Base-by-base conservation (phyloP, 2,797 vertebrate species). In the Neosilurus hyrtlii region DNA sequence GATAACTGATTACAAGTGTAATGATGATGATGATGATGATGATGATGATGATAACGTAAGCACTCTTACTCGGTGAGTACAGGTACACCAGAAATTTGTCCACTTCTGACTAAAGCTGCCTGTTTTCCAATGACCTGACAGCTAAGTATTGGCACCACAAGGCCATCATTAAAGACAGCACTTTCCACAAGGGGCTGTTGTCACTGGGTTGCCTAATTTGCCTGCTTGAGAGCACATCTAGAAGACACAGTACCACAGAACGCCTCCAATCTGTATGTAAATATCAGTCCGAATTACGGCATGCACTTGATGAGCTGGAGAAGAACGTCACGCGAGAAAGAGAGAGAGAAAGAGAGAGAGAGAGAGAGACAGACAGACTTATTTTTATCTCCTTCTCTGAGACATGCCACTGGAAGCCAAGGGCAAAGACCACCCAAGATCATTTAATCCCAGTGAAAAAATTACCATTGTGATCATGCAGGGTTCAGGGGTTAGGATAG, bases 261-360 rank as follows among this genome's bases (percentile, higher is more conserved):
- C 37, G 80, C 49, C 24, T 86, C 83, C 86, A 83, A 87, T 90
- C 86, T 88, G 82, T 87, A 90, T 89, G 88, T 84, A 88, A 86
- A 89, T 90, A 88, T 89, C 78, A 77, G 65, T 15, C 16, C 74
- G 84, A 61, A 87, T 86, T 88, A 88, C 62, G 76, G 66, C 65
- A 70, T 72, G 79, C 84, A 85, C 82, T 88, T 87, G 56, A 85
- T 80, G 77, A 85, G 86, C 75, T 82, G 66, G 76, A 86, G 84
- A 79, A 77, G 77, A 84, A 86, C 74, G 74, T 51, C n/a, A n/a
- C n/a, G n/a, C n/a, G 30, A 30, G 30, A 30, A 2, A 30, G 30
- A 30, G 30, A 30, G 30, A 30, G 6, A 30, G 30, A 30, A 1
- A 30, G 30, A 30, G 2, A 43, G 43, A 43, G 2, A 43, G 43